Evolutionary conservation across 2,113 vertebrate species (phyloP).

Genomic region (Phylloscopus trochiloides): DNA sequence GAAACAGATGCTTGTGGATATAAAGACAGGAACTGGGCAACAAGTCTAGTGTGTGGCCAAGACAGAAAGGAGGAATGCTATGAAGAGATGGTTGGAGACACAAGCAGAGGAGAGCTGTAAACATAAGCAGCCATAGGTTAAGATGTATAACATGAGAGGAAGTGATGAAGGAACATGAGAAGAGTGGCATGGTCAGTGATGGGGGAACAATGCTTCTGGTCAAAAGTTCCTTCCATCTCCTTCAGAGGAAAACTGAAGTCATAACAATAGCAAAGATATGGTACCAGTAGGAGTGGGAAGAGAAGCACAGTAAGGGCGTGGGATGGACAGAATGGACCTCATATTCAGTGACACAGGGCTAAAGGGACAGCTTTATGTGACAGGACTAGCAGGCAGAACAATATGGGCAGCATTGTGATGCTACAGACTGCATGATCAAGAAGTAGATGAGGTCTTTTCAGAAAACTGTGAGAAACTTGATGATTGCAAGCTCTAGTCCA

Average conservation of each 20-base stretch:
- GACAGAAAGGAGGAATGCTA: not conserved
- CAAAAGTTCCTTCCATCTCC: not conserved
- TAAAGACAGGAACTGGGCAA: conserved; percentile 1
- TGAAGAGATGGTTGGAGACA: not conserved
- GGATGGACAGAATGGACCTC: accelerated
- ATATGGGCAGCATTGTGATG: not conserved
- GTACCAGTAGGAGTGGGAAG: not conserved
- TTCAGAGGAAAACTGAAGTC: not conserved
- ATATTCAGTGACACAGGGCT: not conserved
- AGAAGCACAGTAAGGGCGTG: not conserved
- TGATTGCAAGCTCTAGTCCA: not conserved
- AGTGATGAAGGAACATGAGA: not conserved
- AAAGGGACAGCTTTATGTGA: not conserved
- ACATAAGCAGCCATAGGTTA: not conserved
- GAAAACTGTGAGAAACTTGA: not conserved
- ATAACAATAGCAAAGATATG: not conserved
- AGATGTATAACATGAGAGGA: not conserved
- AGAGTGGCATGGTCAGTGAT: not conserved
- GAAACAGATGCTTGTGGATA: not conserved
- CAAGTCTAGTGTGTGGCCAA: not conserved
- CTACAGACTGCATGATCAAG: not conserved
- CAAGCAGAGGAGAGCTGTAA: not conserved
- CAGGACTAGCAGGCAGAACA: not conserved
- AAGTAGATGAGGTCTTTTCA: not conserved
- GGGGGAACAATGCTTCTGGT: not conserved